Base-by-base conservation (phyloP, 2,113 vertebrate genomes). In the Poeciliopsis occidentalis region DNA sequence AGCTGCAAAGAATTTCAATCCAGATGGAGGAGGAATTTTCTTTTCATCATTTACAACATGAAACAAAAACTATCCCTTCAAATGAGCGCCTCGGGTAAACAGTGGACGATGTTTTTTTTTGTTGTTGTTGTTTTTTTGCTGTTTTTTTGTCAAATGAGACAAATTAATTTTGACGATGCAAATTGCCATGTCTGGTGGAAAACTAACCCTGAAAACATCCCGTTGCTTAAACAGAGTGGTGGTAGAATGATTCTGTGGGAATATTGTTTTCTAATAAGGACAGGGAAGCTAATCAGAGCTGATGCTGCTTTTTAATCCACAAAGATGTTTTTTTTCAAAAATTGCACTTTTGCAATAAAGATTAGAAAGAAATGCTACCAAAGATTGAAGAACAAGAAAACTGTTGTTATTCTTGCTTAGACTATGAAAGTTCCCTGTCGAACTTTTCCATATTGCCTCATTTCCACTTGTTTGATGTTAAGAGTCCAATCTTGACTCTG, bases 401-500 rank as follows among this genome's bases (percentile, higher is more conserved):
- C 17, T 8, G 15, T 30, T 11, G 22, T 51, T 22, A 69, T n/a
- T 12, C 19, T 13, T 24, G 11, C 19, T 51, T 74, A 60, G 51
- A 29, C 10, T 51, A 3, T 0, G 6, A 37, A 67, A 65, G 72
- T 29, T 57, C 19, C 41, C 27, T 24, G 13, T 63, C 12, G 7
- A 60, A 64, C 66, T 75, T 17, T 54, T 71, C 30, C 7, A 72
- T 29, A 57, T 32, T 64, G 34, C 51, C 51, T 64, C 22, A 41
- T 78, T 60, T 17, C 60, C 39, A 82, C 54, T 63, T 86, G n/a
- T 82, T 83, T 79, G 76, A 73, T 67, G 34, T 31, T 81, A 64
- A 60, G 72, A 60, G 63, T 83, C 80, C 80, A 82, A 82, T 74
- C 74, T 51, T 79, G 79, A 82, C 84, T 87, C 82, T 71, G 68